phyloP scores from a whole-genome alignment of 2,797 vertebrate genomes.

The Acrossocheilus fasciatus region DNA sequence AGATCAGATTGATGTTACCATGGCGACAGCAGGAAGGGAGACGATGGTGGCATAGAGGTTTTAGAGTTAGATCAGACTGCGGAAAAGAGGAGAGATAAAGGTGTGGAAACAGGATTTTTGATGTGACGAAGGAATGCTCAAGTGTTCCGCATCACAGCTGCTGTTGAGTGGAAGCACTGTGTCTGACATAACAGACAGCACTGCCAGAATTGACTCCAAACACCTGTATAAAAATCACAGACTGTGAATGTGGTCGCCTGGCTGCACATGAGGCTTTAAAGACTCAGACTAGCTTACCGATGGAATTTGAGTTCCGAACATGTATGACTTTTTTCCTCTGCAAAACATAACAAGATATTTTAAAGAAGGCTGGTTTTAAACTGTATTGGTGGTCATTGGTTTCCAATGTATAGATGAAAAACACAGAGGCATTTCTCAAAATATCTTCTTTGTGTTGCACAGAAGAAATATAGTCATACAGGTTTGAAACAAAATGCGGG shows the following conservation, averaged over 20 bases:
- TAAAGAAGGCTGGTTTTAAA: not conserved
- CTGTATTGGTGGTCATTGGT: not conserved
- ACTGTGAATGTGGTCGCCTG: not conserved
- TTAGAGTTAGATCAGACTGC: constrained; percentile 40
- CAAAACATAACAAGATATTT: not conserved
- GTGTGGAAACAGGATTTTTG: constrained; percentile 31
- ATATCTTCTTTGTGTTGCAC: not conserved
- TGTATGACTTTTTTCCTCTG: not conserved
- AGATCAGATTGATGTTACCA: constrained; percentile 65
- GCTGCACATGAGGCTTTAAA: constrained; percentile 6
- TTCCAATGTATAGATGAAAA: not conserved
- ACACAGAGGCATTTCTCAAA: not conserved
- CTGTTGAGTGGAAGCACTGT: not conserved
- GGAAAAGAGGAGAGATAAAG: constrained; percentile 28
- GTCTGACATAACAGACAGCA: not conserved
- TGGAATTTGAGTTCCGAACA: not conserved
- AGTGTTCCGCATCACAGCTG: constrained; percentile 14
- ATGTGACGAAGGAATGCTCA: constrained; percentile 30
- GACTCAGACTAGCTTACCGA: not conserved
- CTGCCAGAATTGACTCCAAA: not conserved
- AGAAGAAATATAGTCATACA: not conserved
- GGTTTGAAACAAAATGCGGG: not conserved
- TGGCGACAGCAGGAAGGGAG: constrained; percentile 57
- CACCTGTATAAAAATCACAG: constrained; percentile 17
- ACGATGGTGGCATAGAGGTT: constrained; percentile 42